Evolutionary conservation across 2,888 invertebrate species (phyloP).

Genomic region (Euclidia mi): DNA sequence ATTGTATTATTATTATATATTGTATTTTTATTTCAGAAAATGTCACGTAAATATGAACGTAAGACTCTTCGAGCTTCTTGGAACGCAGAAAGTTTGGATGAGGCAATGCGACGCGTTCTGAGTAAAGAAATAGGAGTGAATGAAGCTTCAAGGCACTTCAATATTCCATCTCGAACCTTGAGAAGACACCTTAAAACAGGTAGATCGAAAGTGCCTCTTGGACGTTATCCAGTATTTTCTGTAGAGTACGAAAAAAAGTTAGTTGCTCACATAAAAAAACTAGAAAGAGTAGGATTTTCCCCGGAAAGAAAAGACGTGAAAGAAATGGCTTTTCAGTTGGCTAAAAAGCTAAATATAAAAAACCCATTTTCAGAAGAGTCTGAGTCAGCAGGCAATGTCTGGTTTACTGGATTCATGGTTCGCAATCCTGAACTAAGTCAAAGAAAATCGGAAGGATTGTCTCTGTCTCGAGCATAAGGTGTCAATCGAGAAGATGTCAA

Average conservation of each 20-base stretch:
- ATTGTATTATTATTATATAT: neutral
- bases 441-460: conserved; percentile 60
- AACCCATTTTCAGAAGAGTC: conserved; percentile 16
- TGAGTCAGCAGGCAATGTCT: conserved; percentile 21
- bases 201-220: neutral
- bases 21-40: neutral
- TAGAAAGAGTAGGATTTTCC: conserved; percentile 21
- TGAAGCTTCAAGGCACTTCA: neutral
- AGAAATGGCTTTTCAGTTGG: conserved; percentile 31
- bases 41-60: conserved; percentile 4
- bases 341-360: conserved; percentile 25
- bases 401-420: conserved; percentile 24
- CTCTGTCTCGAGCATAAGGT: conserved; percentile 50
- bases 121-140: conserved; percentile 9
- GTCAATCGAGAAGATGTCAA: conserved; percentile 55
- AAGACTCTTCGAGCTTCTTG: conserved; percentile 1
- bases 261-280: conserved; percentile 8
- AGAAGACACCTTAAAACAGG: conserved; percentile 5
- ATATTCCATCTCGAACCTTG: conserved; percentile 6
- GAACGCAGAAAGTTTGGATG: neutral
- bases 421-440: conserved; percentile 16
- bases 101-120: neutral
- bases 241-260: conserved; percentile 1
- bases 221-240: neutral
- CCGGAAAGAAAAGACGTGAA: conserved; percentile 27